phyloP scores from a whole-genome alignment of 2,888 invertebrate genomes.

The Plagodis pulveraria region DNA sequence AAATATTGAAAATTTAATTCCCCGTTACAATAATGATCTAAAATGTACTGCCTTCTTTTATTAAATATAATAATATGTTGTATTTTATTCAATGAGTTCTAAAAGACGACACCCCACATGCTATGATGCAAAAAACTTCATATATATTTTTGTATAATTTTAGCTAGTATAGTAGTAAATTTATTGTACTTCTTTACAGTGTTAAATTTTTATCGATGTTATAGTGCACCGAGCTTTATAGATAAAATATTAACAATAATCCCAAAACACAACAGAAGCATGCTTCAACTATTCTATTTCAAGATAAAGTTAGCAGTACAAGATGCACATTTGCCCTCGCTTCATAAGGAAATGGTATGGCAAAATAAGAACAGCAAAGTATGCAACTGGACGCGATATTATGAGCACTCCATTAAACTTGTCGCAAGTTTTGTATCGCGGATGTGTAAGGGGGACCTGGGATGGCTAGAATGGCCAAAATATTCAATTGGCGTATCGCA shows the following conservation, averaged over 20 bases:
- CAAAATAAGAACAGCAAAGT: conserved; percentile 35
- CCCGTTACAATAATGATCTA: no score
- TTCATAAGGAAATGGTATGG: conserved; percentile 32
- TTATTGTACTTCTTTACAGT: no score
- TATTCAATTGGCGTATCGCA: conserved; percentile 81
- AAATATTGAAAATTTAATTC: no score
- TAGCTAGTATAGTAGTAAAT: no score
- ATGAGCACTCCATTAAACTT: conserved; percentile 65
- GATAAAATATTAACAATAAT: neutral
- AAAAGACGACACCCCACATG: no score
- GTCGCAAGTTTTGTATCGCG: conserved; percentile 69
- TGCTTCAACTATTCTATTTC: neutral
- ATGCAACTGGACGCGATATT: conserved; percentile 51
- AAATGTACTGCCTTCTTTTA: no score
- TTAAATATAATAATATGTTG: no score
- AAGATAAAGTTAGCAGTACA: conserved; percentile 15
- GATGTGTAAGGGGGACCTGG: conserved; percentile 58
- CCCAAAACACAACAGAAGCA: neutral
- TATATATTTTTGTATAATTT: no score
- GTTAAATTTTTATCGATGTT: no score
- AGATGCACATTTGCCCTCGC: conserved; percentile 17
- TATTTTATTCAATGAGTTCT: no score
- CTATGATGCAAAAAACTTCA: no score
- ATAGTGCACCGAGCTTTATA: no score
- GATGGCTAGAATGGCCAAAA: conserved; percentile 65